A percentile compares a stretch with the other conserved stretches of the same genome.
Evolutionary conservation across 30 jellyfish, hydroid and myxozoan species (phyloP).

Genomic region (Pseudorhiza aurosa): DNA sequence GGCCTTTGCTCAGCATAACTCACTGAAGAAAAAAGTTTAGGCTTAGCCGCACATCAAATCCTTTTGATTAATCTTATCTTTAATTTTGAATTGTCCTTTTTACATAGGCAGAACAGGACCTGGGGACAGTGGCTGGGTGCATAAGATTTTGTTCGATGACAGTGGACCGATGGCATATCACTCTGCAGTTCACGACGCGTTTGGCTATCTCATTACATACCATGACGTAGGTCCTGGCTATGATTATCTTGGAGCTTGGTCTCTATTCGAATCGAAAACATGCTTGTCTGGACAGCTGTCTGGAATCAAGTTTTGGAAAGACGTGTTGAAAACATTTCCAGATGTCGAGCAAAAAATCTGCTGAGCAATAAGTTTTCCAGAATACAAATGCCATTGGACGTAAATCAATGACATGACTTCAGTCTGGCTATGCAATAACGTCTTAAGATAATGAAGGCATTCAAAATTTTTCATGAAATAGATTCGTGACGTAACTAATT

Average conservation of each 20-base stretch:
- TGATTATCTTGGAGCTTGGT: constrained; percentile 89
- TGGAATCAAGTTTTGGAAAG: constrained; percentile 90
- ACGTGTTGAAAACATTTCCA: constrained; percentile 35
- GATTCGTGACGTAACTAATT: too few relatives aligned
- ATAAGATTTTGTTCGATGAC: constrained; percentile 84
- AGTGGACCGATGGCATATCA: constrained; percentile 96
- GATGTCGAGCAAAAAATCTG: not conserved
- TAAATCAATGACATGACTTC: too few relatives aligned
- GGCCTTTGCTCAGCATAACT: too few relatives aligned
- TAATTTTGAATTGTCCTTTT: too few relatives aligned
- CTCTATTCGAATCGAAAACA: constrained; percentile 69
- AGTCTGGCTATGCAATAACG: too few relatives aligned
- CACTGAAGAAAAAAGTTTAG: too few relatives aligned
- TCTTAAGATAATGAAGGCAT: too few relatives aligned
- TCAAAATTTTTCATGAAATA: too few relatives aligned
- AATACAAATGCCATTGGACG: too few relatives aligned
- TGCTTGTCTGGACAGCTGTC: constrained; percentile 92
- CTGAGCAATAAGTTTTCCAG: not conserved
- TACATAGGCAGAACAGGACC: constrained; percentile 94
- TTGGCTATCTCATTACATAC: constrained; percentile 81
- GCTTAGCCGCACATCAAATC: too few relatives aligned
- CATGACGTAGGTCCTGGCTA: constrained; percentile 97
- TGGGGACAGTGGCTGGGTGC: constrained; percentile 95
- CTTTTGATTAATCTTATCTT: too few relatives aligned
- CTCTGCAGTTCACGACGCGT: constrained; percentile 98